A percentile compares a stretch with the other conserved stretches of the same genome.
phyloP scores from a whole-genome alignment of 2,797 vertebrate species.

The Macrochelys suwanniensis region DNA sequence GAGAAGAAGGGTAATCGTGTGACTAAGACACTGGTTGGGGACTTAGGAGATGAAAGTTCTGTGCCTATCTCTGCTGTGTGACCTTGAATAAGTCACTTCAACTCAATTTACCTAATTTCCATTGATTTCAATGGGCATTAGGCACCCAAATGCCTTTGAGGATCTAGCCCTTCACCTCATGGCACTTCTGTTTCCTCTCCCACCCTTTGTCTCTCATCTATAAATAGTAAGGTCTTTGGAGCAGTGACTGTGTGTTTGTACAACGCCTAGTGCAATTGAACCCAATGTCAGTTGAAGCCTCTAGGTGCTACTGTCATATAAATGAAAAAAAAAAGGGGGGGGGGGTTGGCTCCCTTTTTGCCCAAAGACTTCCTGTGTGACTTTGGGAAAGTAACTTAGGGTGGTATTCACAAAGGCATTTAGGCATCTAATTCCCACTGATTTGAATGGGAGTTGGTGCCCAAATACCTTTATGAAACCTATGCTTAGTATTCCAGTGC shows the following conservation, averaged over 20 bases:
- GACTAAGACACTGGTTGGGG: not conserved
- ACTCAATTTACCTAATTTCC: not conserved
- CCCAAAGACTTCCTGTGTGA: accelerated
- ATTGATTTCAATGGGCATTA: not conserved
- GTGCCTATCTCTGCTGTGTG: not conserved
- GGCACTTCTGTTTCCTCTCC: not conserved
- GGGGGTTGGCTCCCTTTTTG: accelerated
- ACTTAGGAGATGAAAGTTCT: not conserved
- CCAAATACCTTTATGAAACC: not conserved
- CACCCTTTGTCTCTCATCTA: not conserved
- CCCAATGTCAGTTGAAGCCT: not conserved
- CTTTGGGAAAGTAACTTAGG: accelerated
- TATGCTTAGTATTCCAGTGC: not conserved
- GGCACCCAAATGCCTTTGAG: not conserved
- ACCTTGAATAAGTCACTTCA: not conserved
- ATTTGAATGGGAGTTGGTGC: not conserved
- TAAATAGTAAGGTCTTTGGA: not conserved
- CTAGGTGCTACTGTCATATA: not conserved
- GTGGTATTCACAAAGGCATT: not conserved
- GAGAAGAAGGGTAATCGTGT: not conserved
- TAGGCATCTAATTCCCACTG: not conserved
- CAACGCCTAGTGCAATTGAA: not conserved
- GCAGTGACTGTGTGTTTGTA: not conserved
- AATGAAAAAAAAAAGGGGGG: not conserved
- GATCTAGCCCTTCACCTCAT: not conserved